A percentile compares a stretch with the other conserved stretches of the same genome.
Conservation (phyloP, 2,888 invertebrate genomes). For the Oegoconia quadripuncta region DNA sequence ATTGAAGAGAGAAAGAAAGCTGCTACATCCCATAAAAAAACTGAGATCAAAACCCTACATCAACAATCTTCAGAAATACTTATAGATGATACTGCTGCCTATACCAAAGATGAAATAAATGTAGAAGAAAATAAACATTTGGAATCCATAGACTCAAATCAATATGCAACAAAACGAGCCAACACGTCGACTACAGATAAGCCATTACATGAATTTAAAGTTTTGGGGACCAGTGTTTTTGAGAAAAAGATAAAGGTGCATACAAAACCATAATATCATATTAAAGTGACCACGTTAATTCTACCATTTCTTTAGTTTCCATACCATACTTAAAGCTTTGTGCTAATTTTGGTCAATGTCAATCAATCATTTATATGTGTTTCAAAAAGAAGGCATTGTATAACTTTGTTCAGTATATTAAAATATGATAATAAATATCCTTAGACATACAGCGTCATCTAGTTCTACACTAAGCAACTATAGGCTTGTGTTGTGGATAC, state of each 20-base stretch:
- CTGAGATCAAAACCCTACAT: slow-evolving; percentile 34
- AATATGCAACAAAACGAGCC: slow-evolving; percentile 18
- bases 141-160: slow-evolving; percentile 17
- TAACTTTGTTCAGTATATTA: too few relatives aligned
- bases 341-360: too few relatives aligned
- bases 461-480: too few relatives aligned
- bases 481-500: too few relatives aligned
- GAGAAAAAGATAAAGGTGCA: slow-evolving; percentile 77
- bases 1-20: slow-evolving; percentile 77
- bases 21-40: slow-evolving; percentile 38
- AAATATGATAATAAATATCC: too few relatives aligned
- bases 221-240: slow-evolving; percentile 83
- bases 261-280: too few relatives aligned
- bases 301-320: too few relatives aligned
- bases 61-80: slow-evolving; percentile 19
- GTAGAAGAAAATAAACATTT: not conserved
- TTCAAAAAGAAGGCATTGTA: too few relatives aligned
- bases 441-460: too few relatives aligned
- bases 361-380: too few relatives aligned
- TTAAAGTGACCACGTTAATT: too few relatives aligned
- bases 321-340: too few relatives aligned
- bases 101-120: slow-evolving; percentile 17
- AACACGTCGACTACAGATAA: slow-evolving; percentile 20
- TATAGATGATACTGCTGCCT: slow-evolving; percentile 28
- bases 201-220: slow-evolving; percentile 74